Conservation (phyloP, 2,888 invertebrate species). For the Shargacucullia verbasci region DNA sequence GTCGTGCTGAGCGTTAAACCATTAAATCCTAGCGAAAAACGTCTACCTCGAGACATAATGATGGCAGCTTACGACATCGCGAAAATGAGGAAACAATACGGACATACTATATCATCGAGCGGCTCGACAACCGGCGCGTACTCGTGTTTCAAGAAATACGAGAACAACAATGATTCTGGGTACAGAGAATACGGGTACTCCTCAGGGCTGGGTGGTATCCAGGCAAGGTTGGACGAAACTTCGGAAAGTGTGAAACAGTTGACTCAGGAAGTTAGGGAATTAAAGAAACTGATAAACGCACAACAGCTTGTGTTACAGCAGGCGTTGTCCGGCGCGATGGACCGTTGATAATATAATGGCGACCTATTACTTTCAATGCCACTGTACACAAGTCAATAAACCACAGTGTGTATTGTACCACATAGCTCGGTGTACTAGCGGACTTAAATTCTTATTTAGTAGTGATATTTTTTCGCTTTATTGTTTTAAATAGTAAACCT, state of each 20-base stretch:
- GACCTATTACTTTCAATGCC: constrained; percentile 86
- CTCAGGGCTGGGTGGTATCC: constrained; percentile 88
- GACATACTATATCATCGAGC: constrained; percentile 91
- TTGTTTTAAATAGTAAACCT: constrained; percentile 30
- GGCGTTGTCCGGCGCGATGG: constrained; percentile 82
- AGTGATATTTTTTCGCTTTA: constrained; percentile 71
- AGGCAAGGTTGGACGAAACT: constrained; percentile 91
- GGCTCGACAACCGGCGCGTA: constrained; percentile 90
- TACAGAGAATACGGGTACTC: constrained; percentile 89
- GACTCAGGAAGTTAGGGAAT: constrained; percentile 91
- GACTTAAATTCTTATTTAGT: constrained; percentile 75
- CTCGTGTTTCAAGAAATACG: constrained; percentile 91
- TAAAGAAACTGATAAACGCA: constrained; percentile 89
- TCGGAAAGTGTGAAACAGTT: constrained; percentile 91
- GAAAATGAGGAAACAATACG: constrained; percentile 91
- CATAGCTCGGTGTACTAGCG: constrained; percentile 67
- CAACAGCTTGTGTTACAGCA: constrained; percentile 87
- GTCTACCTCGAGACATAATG: constrained; percentile 93
- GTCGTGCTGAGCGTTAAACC: constrained; percentile 95
- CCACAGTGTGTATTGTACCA: constrained; percentile 73
- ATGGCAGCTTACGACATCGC: constrained; percentile 95
- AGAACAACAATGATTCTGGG: constrained; percentile 88
- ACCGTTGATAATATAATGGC: constrained; percentile 86
- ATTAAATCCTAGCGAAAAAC: constrained; percentile 94
- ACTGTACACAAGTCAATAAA: constrained; percentile 85